Base-by-base conservation (phyloP, 2,113 vertebrate genomes). In the Melospiza melodia region DNA sequence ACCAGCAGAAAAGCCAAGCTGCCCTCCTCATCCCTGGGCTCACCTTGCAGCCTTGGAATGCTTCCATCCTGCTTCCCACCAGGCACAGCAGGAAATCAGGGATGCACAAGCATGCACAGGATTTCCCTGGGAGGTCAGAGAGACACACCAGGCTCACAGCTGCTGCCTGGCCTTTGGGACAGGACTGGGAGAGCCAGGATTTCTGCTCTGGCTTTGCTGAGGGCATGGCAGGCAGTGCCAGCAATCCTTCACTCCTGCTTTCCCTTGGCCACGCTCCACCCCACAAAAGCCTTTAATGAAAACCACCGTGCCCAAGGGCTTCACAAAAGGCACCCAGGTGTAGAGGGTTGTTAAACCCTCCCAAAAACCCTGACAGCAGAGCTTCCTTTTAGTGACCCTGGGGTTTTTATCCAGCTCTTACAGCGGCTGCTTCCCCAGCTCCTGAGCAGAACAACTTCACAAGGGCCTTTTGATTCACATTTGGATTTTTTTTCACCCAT, bases 51-150 rank as follows among this genome's bases (percentile, higher is more conserved):
- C 17, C 75, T 17, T 2, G 14, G 48, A 79, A 37, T 21, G 0
- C 0, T 59, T 33, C 31, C 5, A 4, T 44, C 33, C 89, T 37
- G 46, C 74, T 74, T 85, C 61, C 23, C 28, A 30, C 12, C 19
- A 71, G 69, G 37, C 44, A 43, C 4, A 2, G 51, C 30, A 44
- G 43, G 63, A 67, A 67, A 83, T 15, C 19, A 18, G 71, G 25
- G 24, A 27, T 51, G 62, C 89, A 63, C 0, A 2, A 4, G 7
- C 0, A 2, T 5, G 58, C 0, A 0, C 35, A 63, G 82, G 58
- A 48, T 79, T 63, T 61, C 71, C 24, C 20, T 1, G 2, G 33
- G 21, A 80, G 44, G 33, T 15, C 57, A 39, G 78, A 71, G 23
- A 18, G 16, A 74, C 3, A 30, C 11, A 22, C 21, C 5, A 3